Conservation (phyloP, 2,113 vertebrate genomes). For the Cygnus atratus region DNA sequence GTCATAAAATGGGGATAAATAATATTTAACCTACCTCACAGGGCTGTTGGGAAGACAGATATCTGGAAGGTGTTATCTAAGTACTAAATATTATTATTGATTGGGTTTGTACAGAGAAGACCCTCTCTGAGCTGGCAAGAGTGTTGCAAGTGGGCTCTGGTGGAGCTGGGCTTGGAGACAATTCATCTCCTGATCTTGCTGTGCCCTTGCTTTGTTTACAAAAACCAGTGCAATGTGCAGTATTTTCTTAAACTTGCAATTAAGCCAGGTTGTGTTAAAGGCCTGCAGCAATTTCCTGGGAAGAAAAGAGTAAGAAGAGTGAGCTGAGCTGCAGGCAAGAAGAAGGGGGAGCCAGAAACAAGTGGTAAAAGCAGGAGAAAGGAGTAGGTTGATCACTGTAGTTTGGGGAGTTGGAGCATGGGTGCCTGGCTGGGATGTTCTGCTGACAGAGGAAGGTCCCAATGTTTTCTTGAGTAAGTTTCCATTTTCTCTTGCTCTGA, state of each 20-base stretch:
- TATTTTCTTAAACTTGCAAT: not conserved
- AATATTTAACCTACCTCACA: not conserved
- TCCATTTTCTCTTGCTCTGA: not conserved
- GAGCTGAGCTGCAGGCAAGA: not conserved
- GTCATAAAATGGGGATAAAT: not conserved
- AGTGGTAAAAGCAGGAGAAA: not conserved
- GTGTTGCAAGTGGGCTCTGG: not conserved
- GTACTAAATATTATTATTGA: not conserved
- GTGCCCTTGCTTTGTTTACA: not conserved
- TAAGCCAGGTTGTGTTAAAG: not conserved
- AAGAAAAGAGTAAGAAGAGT: not conserved
- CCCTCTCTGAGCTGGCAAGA: not conserved
- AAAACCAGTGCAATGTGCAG: not conserved
- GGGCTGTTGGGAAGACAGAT: not conserved
- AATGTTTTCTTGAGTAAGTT: not conserved
- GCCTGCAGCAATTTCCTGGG: not conserved
- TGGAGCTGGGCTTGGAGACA: not conserved
- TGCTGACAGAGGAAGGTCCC: not conserved
- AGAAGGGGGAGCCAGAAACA: not conserved
- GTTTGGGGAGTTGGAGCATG: not conserved
- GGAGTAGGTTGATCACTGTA: not conserved
- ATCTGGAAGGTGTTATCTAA: not conserved
- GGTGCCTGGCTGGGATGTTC: not conserved
- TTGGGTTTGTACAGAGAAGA: not conserved
- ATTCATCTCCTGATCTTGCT: not conserved